These are phyloP conservation scores for Zygothrica quintamaculata DNA, from an alignment of 2,888 invertebrate genomes.

Conservation along the genomic window DNA sequence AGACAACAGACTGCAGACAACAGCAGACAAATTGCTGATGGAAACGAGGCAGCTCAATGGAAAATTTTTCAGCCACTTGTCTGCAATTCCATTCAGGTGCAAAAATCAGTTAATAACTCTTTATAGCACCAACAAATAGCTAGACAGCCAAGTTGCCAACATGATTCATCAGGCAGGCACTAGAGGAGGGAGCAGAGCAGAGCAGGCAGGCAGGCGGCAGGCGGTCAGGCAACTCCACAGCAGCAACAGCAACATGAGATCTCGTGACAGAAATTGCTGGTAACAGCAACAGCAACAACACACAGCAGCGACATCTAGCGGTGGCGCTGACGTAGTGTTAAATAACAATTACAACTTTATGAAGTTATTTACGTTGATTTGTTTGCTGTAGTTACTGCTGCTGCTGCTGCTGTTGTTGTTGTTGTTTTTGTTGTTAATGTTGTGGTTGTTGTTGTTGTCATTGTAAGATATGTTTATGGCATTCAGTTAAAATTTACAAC, in stretches of 20 bases:
- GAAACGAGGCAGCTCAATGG: slow-evolving; percentile 30
- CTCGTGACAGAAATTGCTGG: slow-evolving; percentile 64
- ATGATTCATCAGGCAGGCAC: slow-evolving; percentile 62
- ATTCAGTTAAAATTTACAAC: slow-evolving; percentile 36
- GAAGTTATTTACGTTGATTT: slow-evolving; percentile 67
- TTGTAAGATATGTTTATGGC: slow-evolving; percentile 50
- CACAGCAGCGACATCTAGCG: slow-evolving; percentile 73
- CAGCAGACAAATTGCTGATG: slow-evolving; percentile 10
- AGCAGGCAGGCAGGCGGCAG: slow-evolving; percentile 15
- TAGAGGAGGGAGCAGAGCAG: slow-evolving; percentile 11
- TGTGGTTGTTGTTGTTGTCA: slow-evolving; percentile 18
- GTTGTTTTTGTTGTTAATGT: slow-evolving; percentile 42
- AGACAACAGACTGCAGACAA: too few relatives aligned
- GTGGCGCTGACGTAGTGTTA: slow-evolving; percentile 58
- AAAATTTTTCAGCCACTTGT: slow-evolving; percentile 54
- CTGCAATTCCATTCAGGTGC: slow-evolving; percentile 57
- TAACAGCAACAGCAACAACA: slow-evolving; percentile 43
- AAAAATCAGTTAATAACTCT: slow-evolving; percentile 68
- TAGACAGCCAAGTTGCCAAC: slow-evolving; percentile 26
- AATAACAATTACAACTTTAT: slow-evolving; percentile 80
- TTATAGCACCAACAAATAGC: slow-evolving; percentile 47
- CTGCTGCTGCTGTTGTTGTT: slow-evolving; percentile 11
- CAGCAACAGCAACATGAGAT: slow-evolving; percentile 32
- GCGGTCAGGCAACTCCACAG: slow-evolving; percentile 13
- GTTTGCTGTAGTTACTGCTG: slow-evolving; percentile 32